Evolutionary conservation across 2,888 invertebrate genomes (phyloP).

Genomic region (Globia sparganii): DNA sequence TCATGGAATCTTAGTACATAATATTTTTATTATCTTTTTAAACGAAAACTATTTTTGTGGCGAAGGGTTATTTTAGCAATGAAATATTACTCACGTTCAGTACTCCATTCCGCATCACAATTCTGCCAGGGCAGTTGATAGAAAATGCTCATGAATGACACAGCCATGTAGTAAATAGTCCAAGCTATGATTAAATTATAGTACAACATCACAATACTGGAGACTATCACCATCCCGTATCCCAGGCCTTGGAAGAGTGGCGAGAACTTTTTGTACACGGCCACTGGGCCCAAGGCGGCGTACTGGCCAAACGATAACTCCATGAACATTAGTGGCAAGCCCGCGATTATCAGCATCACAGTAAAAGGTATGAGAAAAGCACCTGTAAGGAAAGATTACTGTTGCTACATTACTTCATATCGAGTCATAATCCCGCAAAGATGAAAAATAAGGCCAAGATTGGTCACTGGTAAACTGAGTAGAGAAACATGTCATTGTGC

Average conservation of each 20-base stretch:
- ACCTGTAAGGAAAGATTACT: slow-evolving; percentile 85
- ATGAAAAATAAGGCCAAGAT: neutral
- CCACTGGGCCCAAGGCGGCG: slow-evolving; percentile 94
- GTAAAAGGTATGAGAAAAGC: slow-evolving; percentile 96
- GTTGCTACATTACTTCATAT: slow-evolving; percentile 1
- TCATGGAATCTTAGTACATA: neutral
- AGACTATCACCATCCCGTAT: slow-evolving; percentile 94
- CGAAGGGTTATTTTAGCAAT: neutral
- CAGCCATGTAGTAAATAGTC: slow-evolving; percentile 93
- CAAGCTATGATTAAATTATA: slow-evolving; percentile 94
- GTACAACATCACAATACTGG: slow-evolving; percentile 93
- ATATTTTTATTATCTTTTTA: neutral
- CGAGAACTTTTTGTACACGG: slow-evolving; percentile 95
- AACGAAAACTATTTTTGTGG: neutral
- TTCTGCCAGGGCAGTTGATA: slow-evolving; percentile 93
- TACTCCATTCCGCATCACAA: slow-evolving; percentile 93
- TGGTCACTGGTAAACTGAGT: neutral
- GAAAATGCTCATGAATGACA: slow-evolving; percentile 91
- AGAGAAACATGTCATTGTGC: neutral
- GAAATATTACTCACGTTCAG: slow-evolving; percentile 87
- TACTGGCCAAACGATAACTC: slow-evolving; percentile 96
- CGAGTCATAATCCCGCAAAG: neutral
- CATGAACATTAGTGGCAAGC: slow-evolving; percentile 95
- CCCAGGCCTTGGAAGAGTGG: slow-evolving; percentile 94
- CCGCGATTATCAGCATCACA: slow-evolving; percentile 94